Evolutionary conservation across 2,888 invertebrate species (phyloP).

Genomic region (Congeria kusceri): DNA sequence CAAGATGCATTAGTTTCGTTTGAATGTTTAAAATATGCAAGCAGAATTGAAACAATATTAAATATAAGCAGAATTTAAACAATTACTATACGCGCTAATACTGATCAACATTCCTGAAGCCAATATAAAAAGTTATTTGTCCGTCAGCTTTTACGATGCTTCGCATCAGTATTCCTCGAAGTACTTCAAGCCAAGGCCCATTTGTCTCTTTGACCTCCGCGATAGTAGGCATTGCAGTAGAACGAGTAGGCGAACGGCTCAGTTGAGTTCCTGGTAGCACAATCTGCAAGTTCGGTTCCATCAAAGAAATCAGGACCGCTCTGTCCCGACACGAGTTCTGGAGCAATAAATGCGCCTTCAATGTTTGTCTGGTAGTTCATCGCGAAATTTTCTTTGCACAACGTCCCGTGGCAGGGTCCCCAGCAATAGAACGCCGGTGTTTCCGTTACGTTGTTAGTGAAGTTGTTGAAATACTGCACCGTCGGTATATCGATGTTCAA

Average conservation of each 20-base stretch:
- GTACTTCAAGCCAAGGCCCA: too few relatives aligned
- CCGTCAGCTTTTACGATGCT: too few relatives aligned
- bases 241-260: conserved; percentile 24
- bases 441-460: not conserved
- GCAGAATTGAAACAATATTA: too few relatives aligned
- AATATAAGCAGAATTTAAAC: too few relatives aligned
- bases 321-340: not conserved
- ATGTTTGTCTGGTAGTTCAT: not conserved
- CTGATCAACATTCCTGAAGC: too few relatives aligned
- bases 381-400: not conserved
- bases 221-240: conserved; percentile 8
- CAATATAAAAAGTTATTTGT: too few relatives aligned
- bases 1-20: too few relatives aligned
- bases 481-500: conserved; percentile 13
- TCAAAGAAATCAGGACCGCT: conserved; percentile 24
- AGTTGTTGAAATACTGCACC: not conserved
- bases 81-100: too few relatives aligned
- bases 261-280: not conserved
- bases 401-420: not conserved
- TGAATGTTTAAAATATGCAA: too few relatives aligned
- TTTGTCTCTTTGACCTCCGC: too few relatives aligned
- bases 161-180: too few relatives aligned
- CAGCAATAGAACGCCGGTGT: conserved; percentile 1
- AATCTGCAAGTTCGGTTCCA: not conserved
- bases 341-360: conserved; percentile 10